Percentiles rank a stretch among this genome's conserved stretches.
Conservation (phyloP, 2,888 invertebrate genomes). For the Ichneumoninae sp. region DNA sequence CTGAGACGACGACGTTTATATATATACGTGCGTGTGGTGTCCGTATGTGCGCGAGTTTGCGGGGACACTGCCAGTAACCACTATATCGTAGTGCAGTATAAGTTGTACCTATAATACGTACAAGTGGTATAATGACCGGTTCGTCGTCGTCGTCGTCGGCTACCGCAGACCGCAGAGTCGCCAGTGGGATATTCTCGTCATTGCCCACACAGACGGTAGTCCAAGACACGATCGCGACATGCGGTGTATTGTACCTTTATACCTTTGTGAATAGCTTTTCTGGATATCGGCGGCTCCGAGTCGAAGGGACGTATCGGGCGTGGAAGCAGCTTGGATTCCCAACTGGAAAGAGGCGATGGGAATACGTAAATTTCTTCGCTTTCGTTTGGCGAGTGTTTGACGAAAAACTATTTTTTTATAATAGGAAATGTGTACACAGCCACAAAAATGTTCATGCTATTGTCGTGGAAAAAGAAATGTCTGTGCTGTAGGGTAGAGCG, state of each 20-base stretch:
- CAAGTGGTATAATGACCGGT: constrained; percentile 60
- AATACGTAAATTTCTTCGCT: not conserved
- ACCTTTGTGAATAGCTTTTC: constrained; percentile 17
- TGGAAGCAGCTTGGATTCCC: not conserved
- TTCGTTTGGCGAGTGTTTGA: not conserved
- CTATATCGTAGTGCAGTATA: not conserved
- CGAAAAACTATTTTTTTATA: no score
- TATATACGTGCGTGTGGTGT: constrained; percentile 4
- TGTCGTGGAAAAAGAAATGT: no score
- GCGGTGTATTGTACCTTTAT: constrained; percentile 45
- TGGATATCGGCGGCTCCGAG: not conserved
- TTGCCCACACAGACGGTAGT: constrained; percentile 60
- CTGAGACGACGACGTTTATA: not conserved
- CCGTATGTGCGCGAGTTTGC: not conserved
- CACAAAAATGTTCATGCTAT: no score
- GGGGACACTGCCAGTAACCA: constrained; percentile 6
- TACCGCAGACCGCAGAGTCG: constrained; percentile 74
- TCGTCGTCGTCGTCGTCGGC: constrained; percentile 49
- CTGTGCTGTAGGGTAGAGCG: no score
- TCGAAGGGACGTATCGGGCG: not conserved
- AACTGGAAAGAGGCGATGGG: not conserved
- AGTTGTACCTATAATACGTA: constrained; percentile 53
- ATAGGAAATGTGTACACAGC: no score
- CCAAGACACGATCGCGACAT: constrained; percentile 55
- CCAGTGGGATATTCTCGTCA: constrained; percentile 59